Percentiles rank a stretch among this genome's conserved stretches.
Conservation (phyloP, 2,113 vertebrate genomes). For the Geothlypis trichas region DNA sequence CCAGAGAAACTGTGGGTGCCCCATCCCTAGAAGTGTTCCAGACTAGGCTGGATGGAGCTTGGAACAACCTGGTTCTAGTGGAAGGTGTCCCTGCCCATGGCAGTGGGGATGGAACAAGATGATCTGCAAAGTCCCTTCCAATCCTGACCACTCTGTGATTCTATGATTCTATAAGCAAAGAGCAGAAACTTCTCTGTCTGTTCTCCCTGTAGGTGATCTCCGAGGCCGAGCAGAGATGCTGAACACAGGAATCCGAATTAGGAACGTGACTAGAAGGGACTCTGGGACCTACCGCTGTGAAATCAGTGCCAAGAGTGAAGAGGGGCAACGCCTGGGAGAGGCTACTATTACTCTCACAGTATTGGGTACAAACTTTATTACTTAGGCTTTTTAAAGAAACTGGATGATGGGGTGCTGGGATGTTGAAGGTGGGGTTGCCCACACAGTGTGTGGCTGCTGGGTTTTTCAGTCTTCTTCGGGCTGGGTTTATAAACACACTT, state of each 20-base stretch:
- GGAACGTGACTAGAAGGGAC: conserved; percentile 85
- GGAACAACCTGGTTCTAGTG: background rate
- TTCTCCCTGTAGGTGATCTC: conserved; percentile 77
- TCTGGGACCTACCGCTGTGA: conserved; percentile 93
- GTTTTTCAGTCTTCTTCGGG: background rate
- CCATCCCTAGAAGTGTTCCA: background rate
- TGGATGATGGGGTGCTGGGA: background rate
- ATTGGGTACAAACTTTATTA: conserved; percentile 77
- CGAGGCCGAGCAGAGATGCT: conserved; percentile 83
- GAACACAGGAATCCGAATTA: conserved; percentile 85
- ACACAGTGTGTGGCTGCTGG: background rate
- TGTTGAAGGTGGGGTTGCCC: background rate
- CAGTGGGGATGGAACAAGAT: background rate
- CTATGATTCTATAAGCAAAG: background rate
- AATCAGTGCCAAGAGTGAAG: conserved; percentile 83
- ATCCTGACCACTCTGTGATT: background rate
- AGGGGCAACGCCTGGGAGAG: conserved; percentile 81
- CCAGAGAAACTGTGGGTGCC: background rate
- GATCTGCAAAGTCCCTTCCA: background rate
- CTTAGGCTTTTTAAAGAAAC: background rate
- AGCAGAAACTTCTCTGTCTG: background rate
- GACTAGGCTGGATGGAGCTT: background rate
- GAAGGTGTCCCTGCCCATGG: background rate
- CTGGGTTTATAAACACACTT: background rate
- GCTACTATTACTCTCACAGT: conserved; percentile 86